These are phyloP conservation scores for Deilephila elpenor DNA, from an alignment of 2,888 invertebrate genomes.

Conservation along the genomic window DNA sequence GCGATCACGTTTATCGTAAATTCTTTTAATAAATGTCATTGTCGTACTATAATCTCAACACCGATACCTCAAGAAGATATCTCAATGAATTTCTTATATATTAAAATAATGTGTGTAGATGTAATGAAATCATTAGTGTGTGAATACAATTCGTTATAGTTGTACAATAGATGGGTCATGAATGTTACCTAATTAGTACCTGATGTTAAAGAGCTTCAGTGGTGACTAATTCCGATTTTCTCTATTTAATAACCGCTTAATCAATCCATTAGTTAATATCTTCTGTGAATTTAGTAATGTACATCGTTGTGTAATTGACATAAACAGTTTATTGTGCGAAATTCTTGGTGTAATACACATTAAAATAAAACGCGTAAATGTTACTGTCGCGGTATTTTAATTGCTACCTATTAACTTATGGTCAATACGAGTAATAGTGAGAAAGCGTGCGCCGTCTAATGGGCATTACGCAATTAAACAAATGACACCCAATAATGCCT, in stretches of 20 bases:
- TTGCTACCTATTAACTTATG: conserved; percentile 40
- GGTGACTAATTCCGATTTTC: conserved; percentile 5
- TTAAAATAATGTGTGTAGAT: background rate
- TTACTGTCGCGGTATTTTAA: conserved; percentile 40
- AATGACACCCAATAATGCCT: conserved; percentile 37
- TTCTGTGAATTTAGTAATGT: conserved; percentile 20
- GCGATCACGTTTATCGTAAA: background rate
- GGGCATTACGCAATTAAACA: conserved; percentile 46
- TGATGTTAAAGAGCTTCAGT: conserved; percentile 10
- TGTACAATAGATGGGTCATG: background rate
- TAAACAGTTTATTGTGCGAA: conserved; percentile 34
- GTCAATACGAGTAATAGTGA: conserved; percentile 47
- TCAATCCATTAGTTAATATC: conserved; percentile 6
- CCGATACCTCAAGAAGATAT: background rate
- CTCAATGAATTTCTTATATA: conserved; percentile 2
- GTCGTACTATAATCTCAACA: conserved; percentile 1
- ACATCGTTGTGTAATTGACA: conserved; percentile 14
- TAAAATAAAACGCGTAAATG: conserved; percentile 27
- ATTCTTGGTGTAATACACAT: conserved; percentile 32
- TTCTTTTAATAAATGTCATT: conserved; percentile 9
- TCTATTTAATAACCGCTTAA: background rate
- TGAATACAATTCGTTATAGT: background rate
- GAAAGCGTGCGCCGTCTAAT: conserved; percentile 50
- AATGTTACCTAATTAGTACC: conserved; percentile 18
- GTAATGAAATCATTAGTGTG: background rate